Conservation (phyloP, 2,888 invertebrate species). For the Podotricha telesiphe region DNA sequence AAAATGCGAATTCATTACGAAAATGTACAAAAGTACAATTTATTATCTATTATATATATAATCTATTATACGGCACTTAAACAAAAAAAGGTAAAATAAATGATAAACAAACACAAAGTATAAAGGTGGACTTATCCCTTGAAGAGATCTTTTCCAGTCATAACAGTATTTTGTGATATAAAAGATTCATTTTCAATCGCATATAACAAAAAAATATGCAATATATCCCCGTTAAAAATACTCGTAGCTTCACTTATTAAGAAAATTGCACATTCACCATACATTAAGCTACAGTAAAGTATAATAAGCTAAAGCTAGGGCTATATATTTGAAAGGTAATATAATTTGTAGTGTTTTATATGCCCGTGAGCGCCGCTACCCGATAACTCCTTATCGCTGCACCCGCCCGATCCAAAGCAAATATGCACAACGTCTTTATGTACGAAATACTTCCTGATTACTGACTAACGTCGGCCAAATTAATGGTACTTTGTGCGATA, state of each 20-base stretch:
- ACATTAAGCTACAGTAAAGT: background rate
- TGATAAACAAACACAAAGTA: no score
- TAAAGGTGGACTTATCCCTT: no score
- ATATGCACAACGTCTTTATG: slow-evolving; percentile 39
- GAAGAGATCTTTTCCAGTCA: no score
- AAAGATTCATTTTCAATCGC: no score
- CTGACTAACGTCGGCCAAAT: slow-evolving; percentile 2
- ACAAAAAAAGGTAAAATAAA: no score
- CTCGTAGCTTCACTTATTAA: background rate
- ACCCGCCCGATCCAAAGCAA: slow-evolving; percentile 37
- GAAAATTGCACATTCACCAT: background rate
- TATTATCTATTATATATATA: no score
- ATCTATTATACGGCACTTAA: no score
- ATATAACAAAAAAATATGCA: no score
- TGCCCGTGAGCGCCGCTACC: slow-evolving; percentile 40
- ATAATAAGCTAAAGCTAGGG: background rate
- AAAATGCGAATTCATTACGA: no score
- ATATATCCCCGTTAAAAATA: no score
- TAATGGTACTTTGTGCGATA: slow-evolving; percentile 15
- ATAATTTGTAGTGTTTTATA: slow-evolving; percentile 14
- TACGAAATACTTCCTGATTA: slow-evolving; percentile 33
- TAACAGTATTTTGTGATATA: no score
- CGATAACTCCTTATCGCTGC: slow-evolving; percentile 65
- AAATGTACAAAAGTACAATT: no score
- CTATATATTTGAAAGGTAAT: slow-evolving; percentile 1